Conservation (phyloP, 2,113 vertebrate genomes). For the Sylvietta virens region DNA sequence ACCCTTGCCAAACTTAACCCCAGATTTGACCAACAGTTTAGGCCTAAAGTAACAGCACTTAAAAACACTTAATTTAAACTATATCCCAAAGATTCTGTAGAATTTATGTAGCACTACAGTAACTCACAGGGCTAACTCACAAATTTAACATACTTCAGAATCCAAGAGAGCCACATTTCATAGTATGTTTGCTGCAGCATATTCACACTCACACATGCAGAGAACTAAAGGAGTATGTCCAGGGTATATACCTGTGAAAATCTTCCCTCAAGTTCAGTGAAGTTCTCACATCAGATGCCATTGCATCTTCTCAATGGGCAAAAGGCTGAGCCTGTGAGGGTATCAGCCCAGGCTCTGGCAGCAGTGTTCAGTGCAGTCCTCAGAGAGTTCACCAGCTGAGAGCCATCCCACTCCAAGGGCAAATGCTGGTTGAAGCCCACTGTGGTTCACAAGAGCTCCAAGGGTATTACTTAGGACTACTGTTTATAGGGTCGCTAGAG, state of each 20-base stretch:
- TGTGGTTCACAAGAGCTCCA: not conserved
- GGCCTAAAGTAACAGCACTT: not conserved
- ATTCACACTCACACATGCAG: rapidly evolving
- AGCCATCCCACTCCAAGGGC: not conserved
- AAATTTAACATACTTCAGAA: not conserved
- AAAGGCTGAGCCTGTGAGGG: not conserved
- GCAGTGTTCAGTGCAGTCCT: too few relatives aligned
- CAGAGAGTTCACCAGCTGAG: not conserved
- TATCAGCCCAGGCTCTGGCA: not conserved
- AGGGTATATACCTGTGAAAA: not conserved
- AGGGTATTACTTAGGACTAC: not conserved
- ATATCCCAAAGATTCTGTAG: not conserved
- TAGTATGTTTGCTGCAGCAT: not conserved
- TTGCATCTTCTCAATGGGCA: not conserved
- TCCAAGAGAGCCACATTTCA: not conserved
- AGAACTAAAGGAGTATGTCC: not conserved
- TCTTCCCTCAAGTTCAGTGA: not conserved
- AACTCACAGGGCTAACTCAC: not conserved
- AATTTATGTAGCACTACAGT: not conserved
- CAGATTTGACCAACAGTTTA: not conserved
- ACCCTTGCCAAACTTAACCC: not conserved
- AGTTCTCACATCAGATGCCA: not conserved
- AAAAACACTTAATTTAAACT: not conserved
- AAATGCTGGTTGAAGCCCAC: not conserved
- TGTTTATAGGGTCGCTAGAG: not conserved